Evolutionary conservation across 2,113 vertebrate genomes (phyloP).

Genomic region (Boleophthalmus pectinirostris): DNA sequence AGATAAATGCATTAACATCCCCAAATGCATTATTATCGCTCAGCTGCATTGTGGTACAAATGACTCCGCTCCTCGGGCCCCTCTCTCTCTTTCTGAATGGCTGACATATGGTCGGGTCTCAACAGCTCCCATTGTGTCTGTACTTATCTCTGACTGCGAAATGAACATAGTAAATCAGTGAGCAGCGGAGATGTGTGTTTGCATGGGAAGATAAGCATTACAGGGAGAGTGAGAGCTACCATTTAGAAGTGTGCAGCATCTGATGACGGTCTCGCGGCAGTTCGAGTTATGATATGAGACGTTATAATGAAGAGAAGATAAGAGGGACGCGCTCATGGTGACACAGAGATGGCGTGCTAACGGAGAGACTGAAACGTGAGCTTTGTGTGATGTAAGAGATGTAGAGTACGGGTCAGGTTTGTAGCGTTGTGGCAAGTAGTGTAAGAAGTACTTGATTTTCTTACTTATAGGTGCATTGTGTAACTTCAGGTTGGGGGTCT

Average conservation of each 20-base stretch:
- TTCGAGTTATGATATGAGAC: constrained; percentile 36
- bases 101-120: constrained; percentile 26
- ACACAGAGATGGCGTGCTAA: constrained; percentile 10
- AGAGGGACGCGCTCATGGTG: constrained; percentile 22
- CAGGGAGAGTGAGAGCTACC: constrained; percentile 34
- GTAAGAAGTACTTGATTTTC: no score
- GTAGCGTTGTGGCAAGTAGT: no score
- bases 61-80: constrained; percentile 23
- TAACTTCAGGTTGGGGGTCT: no score
- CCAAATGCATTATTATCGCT: constrained; percentile 14
- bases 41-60: constrained; percentile 13
- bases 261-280: constrained; percentile 16
- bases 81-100: constrained; percentile 15
- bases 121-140: constrained; percentile 35
- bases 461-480: no score
- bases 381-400: not conserved
- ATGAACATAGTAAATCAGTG: constrained; percentile 47
- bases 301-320: constrained; percentile 46
- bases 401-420: not conserved
- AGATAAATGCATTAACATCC: not conserved
- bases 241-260: constrained; percentile 35
- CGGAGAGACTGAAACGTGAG: not conserved
- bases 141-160: constrained; percentile 46
- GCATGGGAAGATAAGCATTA: constrained; percentile 45
- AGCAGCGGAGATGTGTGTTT: constrained; percentile 42